These are phyloP conservation scores for Asbolus verrucosus DNA, from an alignment of 1,140 invertebrate species.

Conservation along the genomic window DNA sequence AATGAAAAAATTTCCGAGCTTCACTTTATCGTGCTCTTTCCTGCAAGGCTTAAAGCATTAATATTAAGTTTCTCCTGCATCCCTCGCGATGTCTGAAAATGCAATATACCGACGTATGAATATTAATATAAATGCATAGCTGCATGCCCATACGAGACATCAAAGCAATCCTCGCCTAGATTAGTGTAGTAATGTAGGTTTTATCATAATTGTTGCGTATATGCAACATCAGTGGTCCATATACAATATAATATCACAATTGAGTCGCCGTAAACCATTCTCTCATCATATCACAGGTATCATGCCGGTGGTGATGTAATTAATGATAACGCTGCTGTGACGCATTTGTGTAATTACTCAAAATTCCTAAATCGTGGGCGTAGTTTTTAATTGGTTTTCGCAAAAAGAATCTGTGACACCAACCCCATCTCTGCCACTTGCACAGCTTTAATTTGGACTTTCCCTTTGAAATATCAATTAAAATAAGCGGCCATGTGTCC, in stretches of 20 bases:
- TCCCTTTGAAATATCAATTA: conserved; percentile 44
- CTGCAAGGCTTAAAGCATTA: too few species aligned
- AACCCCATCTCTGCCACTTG: conserved; percentile 6
- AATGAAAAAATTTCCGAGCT: too few species aligned
- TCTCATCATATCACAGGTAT: conserved; percentile 30
- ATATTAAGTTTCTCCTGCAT: too few species aligned
- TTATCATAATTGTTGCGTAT: conserved; percentile 37
- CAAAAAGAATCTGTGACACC: conserved; percentile 3
- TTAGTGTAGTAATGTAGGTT: conserved; percentile 27
- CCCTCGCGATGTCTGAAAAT: too few species aligned
- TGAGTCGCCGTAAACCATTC: conserved; percentile 18
- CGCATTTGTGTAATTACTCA: too few species aligned
- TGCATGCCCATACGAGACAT: too few species aligned
- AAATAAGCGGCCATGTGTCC: conserved; percentile 44
- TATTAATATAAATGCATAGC: too few species aligned
- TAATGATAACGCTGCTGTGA: conserved; percentile 1
- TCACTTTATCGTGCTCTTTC: too few species aligned
- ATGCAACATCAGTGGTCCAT: conserved; percentile 1
- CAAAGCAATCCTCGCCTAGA: too few species aligned
- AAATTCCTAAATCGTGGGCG: too few species aligned
- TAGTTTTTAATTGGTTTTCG: not conserved
- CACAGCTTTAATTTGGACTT: conserved; percentile 5
- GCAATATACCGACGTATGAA: too few species aligned
- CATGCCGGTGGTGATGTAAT: conserved; percentile 15
- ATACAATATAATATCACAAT: conserved; percentile 40